Percentiles rank a stretch among this genome's conserved stretches.
Evolutionary conservation across 2,113 vertebrate species (phyloP).

Genomic region (Crotalus tigris): DNA sequence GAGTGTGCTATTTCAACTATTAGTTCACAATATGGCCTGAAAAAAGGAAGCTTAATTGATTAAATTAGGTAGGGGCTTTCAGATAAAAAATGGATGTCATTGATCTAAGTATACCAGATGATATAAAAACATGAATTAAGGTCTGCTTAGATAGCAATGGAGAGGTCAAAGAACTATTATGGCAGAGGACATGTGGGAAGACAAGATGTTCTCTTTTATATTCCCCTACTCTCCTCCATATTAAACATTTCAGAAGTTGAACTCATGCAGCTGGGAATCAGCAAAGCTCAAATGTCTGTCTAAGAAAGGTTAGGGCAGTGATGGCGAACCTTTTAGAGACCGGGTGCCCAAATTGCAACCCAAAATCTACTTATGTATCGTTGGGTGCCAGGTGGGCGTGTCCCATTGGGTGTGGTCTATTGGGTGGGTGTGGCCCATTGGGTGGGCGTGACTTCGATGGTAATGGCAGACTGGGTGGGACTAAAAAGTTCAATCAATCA

Average conservation of each 20-base stretch:
- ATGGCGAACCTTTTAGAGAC: too few relatives aligned
- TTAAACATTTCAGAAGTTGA: background rate
- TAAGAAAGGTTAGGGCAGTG: background rate
- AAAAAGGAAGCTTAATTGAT: background rate
- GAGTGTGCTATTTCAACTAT: background rate
- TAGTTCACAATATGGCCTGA: background rate
- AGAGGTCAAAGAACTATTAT: background rate
- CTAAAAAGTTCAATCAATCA: too few relatives aligned
- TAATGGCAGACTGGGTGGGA: too few relatives aligned
- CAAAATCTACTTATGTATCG: too few relatives aligned
- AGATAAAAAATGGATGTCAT: background rate
- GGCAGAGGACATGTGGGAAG: background rate
- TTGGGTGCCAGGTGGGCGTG: too few relatives aligned
- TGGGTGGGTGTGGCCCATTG: too few relatives aligned
- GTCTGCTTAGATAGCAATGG: background rate
- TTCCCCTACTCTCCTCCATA: background rate
- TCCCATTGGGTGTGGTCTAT: too few relatives aligned
- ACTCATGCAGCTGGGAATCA: background rate
- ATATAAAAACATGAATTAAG: background rate
- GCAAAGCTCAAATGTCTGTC: background rate
- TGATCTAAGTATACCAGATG: background rate
- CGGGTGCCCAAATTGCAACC: too few relatives aligned
- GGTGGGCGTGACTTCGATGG: too few relatives aligned
- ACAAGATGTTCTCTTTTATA: background rate
- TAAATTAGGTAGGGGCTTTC: background rate